Evolutionary conservation across 2,888 invertebrate species (phyloP).

Genomic region (Leptura quadrifasciata): DNA sequence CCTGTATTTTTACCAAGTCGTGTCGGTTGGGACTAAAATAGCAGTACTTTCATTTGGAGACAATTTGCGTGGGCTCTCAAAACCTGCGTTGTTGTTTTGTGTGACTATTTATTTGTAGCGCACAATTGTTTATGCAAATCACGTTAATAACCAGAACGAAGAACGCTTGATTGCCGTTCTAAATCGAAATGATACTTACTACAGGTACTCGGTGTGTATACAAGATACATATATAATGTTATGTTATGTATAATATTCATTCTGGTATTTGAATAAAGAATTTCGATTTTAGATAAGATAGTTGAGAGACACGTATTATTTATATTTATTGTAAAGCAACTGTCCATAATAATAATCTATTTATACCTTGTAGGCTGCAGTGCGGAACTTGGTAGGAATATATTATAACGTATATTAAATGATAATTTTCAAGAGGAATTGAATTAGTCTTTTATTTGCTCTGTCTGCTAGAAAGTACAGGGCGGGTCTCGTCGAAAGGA

Average conservation of each 20-base stretch:
- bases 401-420: too few species aligned
- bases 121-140: slow-evolving; percentile 30
- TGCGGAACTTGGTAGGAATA: too few species aligned
- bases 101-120: neutral
- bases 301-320: too few species aligned
- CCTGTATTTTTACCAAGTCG: neutral
- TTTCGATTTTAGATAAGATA: neutral
- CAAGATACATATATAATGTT: neutral
- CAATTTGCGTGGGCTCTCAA: slow-evolving; percentile 17
- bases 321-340: too few species aligned
- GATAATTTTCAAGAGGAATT: too few species aligned
- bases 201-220: neutral
- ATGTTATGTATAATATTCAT: neutral
- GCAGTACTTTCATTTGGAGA: slow-evolving; percentile 24
- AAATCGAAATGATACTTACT: neutral
- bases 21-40: slow-evolving; percentile 18
- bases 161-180: slow-evolving; percentile 1
- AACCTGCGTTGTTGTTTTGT: slow-evolving; percentile 1
- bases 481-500: too few species aligned
- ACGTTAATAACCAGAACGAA: slow-evolving; percentile 4
- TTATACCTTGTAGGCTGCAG: too few species aligned
- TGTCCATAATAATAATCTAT: too few species aligned
- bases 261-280: neutral
- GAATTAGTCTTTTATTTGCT: too few species aligned
- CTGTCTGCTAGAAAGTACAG: too few species aligned